phyloP scores from a whole-genome alignment of 2,888 invertebrate genomes.

The Lepidocyrtoides sp. region DNA sequence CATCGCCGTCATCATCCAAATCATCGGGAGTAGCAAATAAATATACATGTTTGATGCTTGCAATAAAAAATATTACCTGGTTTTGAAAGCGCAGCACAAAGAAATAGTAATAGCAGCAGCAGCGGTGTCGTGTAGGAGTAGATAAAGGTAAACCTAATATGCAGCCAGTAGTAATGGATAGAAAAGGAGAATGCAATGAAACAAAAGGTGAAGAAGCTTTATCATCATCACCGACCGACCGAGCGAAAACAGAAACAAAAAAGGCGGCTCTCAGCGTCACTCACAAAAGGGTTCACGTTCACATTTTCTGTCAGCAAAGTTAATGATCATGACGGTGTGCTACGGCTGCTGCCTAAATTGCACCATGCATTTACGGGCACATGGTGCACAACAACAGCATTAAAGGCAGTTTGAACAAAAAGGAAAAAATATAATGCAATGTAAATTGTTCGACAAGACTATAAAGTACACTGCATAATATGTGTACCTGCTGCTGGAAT shows the following conservation, averaged over 20 bases:
- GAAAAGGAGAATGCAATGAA: no score
- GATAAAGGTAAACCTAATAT: neutral
- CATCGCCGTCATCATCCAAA: conserved; percentile 6
- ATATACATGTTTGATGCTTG: conserved; percentile 30
- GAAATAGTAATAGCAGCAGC: neutral
- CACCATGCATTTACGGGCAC: conserved; percentile 47
- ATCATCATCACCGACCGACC: conserved; percentile 54
- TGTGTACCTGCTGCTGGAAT: conserved; percentile 14
- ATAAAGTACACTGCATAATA: neutral
- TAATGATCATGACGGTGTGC: conserved; percentile 71
- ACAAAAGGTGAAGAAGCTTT: conserved; percentile 61
- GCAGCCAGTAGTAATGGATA: neutral
- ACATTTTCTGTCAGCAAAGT: conserved; percentile 71
- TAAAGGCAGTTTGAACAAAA: neutral
- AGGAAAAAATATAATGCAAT: conserved; percentile 20
- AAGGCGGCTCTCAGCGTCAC: conserved; percentile 60
- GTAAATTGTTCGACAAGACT: conserved; percentile 33
- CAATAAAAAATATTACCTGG: conserved; percentile 59
- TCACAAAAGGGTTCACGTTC: conserved; percentile 64
- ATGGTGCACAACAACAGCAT: conserved; percentile 8
- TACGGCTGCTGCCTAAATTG: conserved; percentile 61
- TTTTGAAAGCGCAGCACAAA: conserved; percentile 25
- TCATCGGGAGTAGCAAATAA: conserved; percentile 51
- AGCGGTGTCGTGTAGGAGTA: conserved; percentile 3
- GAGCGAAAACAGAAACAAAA: conserved; percentile 54